phyloP scores from a whole-genome alignment of 2,888 invertebrate genomes.

The Tubiluchus corallicola region DNA sequence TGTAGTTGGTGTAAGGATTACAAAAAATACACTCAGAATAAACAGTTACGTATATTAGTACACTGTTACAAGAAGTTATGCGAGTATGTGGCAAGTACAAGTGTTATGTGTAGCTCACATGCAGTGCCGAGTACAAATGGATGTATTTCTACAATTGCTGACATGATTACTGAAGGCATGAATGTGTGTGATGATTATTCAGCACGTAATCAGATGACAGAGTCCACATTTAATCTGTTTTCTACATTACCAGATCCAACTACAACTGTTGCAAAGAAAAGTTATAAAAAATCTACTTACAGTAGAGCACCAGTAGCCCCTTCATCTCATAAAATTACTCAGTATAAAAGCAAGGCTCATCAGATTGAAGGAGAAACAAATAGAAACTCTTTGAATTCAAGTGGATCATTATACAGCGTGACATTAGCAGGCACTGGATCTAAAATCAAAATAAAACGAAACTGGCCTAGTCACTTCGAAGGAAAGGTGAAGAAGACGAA shows the following conservation, averaged over 20 bases:
- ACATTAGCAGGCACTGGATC: conserved; percentile 35
- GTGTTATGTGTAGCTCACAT: no score
- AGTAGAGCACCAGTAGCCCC: no score
- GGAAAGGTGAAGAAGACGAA: conserved; percentile 2
- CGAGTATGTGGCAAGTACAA: conserved; percentile 54
- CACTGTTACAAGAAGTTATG: conserved; percentile 78
- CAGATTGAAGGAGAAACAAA: no score
- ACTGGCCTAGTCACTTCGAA: conserved; percentile 24
- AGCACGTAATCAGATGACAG: no score
- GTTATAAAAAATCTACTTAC: no score
- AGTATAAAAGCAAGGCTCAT: no score
- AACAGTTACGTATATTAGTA: conserved; percentile 54
- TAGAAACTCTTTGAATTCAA: no score
- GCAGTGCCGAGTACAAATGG: no score
- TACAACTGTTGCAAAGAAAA: neutral
- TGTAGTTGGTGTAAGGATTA: conserved; percentile 72
- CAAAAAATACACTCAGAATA: conserved; percentile 59
- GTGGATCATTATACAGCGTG: conserved; percentile 1
- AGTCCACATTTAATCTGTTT: conserved; percentile 28
- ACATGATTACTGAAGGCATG: conserved; percentile 59
- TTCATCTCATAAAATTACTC: no score
- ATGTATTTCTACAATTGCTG: conserved; percentile 43
- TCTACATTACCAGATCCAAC: neutral
- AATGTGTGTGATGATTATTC: conserved; percentile 52
- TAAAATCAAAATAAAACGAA: conserved; percentile 62